phyloP scores from a whole-genome alignment of 2,888 invertebrate species.

The Tenthredo amoena region DNA sequence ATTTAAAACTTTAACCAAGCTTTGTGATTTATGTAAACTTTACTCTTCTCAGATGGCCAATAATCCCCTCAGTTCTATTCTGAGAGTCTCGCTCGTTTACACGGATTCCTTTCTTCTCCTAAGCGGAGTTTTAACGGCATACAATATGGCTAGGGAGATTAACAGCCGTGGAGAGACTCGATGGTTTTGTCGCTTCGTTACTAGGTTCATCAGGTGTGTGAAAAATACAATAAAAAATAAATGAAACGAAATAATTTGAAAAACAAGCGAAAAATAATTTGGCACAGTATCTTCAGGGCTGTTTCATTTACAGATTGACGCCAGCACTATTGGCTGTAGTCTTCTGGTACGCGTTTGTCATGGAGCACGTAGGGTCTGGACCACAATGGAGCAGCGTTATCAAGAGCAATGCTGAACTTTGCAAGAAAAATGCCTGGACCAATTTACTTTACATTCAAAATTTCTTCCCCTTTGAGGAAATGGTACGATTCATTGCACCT shows the following conservation, averaged over 20 bases:
- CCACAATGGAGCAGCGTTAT: conserved; percentile 85
- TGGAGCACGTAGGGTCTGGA: conserved; percentile 83
- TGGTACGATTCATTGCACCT: conserved; percentile 78
- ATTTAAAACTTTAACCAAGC: conserved; percentile 14
- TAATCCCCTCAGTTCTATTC: conserved; percentile 81
- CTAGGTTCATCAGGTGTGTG: conserved; percentile 82
- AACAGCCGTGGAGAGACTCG: conserved; percentile 80
- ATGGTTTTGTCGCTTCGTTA: conserved; percentile 81
- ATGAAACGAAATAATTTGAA: background rate
- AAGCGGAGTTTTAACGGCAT: conserved; percentile 84
- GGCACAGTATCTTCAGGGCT: background rate
- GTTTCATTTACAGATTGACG: conserved; percentile 79
- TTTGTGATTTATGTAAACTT: conserved; percentile 15
- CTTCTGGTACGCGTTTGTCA: conserved; percentile 84
- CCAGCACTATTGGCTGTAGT: conserved; percentile 83
- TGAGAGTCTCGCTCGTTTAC: conserved; percentile 83
- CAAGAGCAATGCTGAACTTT: conserved; percentile 83
- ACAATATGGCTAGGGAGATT: conserved; percentile 81
- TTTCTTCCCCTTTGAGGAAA: conserved; percentile 85
- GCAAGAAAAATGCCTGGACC: conserved; percentile 85
- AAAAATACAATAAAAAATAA: background rate
- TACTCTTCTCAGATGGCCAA: conserved; percentile 78
- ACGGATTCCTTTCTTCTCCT: conserved; percentile 85
- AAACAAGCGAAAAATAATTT: conserved; percentile 19
- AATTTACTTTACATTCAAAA: conserved; percentile 85